Base-by-base conservation (phyloP, 1,140 invertebrate genomes). In the Proctacanthus coquilletti region DNA sequence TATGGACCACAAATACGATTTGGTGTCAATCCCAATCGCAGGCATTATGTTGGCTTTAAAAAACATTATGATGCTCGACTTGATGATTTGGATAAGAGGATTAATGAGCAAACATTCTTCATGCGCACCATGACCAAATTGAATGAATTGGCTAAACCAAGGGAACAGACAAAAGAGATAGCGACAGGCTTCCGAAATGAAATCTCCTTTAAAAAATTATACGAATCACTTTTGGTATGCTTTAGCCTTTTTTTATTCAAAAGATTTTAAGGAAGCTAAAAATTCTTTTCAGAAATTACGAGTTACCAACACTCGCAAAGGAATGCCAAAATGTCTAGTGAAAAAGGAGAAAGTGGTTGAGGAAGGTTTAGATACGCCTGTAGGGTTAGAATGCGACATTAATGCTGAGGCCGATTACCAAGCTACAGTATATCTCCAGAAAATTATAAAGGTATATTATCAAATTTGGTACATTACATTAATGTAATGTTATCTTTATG, bases 341-440 rank as follows among this genome's bases (percentile, higher is more conserved):
- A 21, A 35, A 27, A 15, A 43, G 21, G 41, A 37, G 38, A 49
- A 60, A 9, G 46, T 62, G 17, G 59, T 64, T 10, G 35, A 60
- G 29, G 73, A 69, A 8, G 68, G 72, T 34, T 51, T 60, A 35
- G 53, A 65, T 5, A 30, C 17, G 10, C 8, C 15, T 5, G 3
- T 11, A n/a, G 8, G 20, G 3, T 18, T 19, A 18, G 14, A 9
- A 11, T 4, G 61, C n/a, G 49, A 55, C 21, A 51, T 64, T 34
- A 52, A 56, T 15, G 60, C 66, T 42, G 68, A 71, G 42, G 49
- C 64, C 5, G 50, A 53, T 32, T 65, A 74, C 42, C 58, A 70
- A 41, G 62, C 64, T 13, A 48, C 63, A 18, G 62, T 68, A 3
- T 62, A 68, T 45, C 46, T 78, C 30, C 74, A 77, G 46, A 71